Conservation (phyloP, 2,797 vertebrate genomes). For the Peromyscus melanophrys region DNA sequence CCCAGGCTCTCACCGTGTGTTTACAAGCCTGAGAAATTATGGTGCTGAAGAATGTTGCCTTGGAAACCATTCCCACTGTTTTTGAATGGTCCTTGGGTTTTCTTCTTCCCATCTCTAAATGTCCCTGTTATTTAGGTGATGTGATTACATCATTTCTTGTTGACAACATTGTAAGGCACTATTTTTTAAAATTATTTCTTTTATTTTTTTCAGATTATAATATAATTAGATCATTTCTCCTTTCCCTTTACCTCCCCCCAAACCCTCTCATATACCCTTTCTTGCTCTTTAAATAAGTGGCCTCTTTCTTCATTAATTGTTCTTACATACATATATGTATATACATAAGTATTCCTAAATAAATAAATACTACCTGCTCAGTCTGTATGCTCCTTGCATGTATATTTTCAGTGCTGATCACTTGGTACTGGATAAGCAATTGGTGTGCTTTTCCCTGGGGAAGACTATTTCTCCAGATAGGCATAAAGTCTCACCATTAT, state of each 20-base stretch:
- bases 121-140: neutral
- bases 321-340: neutral
- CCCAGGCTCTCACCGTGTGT: neutral
- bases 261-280: neutral
- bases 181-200: neutral
- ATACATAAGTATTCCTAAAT: neutral
- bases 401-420: neutral
- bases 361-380: neutral
- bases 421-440: neutral
- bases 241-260: neutral
- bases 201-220: neutral
- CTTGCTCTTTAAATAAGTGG: neutral
- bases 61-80: slow-evolving; percentile 7
- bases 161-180: neutral
- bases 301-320: neutral
- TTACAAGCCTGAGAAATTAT: neutral
- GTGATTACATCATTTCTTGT: neutral
- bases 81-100: neutral
- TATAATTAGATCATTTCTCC: neutral
- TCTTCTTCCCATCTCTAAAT: neutral
- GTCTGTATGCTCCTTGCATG: too few relatives aligned
- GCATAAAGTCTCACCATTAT: neutral
- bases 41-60: neutral
- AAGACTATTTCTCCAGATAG: neutral
- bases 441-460: neutral